Conservation (phyloP, 2,113 vertebrate species). For the Callithrix jacchus region DNA sequence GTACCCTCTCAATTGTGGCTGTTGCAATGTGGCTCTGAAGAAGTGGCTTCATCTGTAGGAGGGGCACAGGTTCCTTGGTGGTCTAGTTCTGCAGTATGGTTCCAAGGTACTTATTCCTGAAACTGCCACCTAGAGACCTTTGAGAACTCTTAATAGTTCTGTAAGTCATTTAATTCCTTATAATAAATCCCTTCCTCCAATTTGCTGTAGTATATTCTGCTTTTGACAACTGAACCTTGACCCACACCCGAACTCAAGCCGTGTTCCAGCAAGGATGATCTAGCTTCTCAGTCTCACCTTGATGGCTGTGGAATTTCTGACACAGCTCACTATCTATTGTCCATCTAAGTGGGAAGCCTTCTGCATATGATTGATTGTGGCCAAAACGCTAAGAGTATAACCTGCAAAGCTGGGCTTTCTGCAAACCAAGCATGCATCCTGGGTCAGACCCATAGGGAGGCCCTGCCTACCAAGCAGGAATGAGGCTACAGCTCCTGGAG, state of each 20-base stretch:
- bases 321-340: not conserved
- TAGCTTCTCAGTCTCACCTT: not conserved
- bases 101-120: not conserved
- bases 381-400: not conserved
- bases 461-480: not conserved
- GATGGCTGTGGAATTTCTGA: not conserved
- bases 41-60: not conserved
- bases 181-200: not conserved
- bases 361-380: not conserved
- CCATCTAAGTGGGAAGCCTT: not conserved
- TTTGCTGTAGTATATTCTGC: not conserved
- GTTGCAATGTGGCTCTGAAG: not conserved
- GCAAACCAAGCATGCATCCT: not conserved
- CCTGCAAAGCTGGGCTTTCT: not conserved
- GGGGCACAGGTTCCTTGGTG: not conserved
- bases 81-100: not conserved
- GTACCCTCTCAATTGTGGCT: not conserved
- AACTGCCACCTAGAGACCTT: not conserved
- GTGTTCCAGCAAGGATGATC: not conserved
- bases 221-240: not conserved
- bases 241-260: not conserved
- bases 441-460: not conserved
- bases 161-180: not conserved
- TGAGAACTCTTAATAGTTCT: not conserved
- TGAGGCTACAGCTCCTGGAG: not conserved